These are phyloP conservation scores for Hirtodrosophila alboralis DNA, from an alignment of 2,888 invertebrate species.

Conservation along the genomic window DNA sequence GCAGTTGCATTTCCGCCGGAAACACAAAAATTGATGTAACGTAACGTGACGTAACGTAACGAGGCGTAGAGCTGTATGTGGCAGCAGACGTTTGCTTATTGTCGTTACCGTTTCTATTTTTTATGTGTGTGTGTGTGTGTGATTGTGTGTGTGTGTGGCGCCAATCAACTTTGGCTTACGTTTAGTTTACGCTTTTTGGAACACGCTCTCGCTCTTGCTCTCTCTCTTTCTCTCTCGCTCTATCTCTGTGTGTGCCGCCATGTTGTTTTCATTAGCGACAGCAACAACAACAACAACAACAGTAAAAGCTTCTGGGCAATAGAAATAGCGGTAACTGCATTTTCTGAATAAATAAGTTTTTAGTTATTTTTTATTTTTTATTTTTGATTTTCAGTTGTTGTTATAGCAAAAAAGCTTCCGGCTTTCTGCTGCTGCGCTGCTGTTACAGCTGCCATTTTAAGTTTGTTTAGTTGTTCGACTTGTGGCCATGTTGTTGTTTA, in stretches of 20 bases:
- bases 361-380: constrained; percentile 25
- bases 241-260: constrained; percentile 60
- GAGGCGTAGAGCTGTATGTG: constrained; percentile 60
- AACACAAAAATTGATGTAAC: constrained; percentile 79
- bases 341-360: constrained; percentile 75
- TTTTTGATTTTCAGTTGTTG: constrained; percentile 13
- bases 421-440: too few species aligned
- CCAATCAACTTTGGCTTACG: constrained; percentile 78
- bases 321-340: constrained; percentile 51
- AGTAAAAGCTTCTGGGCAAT: constrained; percentile 41
- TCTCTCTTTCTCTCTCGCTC: too few species aligned
- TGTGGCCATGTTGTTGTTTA: constrained; percentile 47
- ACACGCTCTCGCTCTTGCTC: too few species aligned
- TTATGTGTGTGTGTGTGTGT: constrained; percentile 8
- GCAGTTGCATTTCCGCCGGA: constrained; percentile 77
- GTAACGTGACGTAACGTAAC: constrained; percentile 78
- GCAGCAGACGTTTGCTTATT: constrained; percentile 56
- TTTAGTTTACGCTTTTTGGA: constrained; percentile 69
- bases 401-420: too few species aligned
- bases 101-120: constrained; percentile 17
- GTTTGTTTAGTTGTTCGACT: constrained; percentile 47
- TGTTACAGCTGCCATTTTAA: constrained; percentile 45
- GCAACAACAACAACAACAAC: constrained; percentile 29
- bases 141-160: constrained; percentile 53
- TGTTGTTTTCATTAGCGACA: constrained; percentile 74